phyloP scores from a whole-genome alignment of 2,113 vertebrate genomes.

The Brachirus orientalis region DNA sequence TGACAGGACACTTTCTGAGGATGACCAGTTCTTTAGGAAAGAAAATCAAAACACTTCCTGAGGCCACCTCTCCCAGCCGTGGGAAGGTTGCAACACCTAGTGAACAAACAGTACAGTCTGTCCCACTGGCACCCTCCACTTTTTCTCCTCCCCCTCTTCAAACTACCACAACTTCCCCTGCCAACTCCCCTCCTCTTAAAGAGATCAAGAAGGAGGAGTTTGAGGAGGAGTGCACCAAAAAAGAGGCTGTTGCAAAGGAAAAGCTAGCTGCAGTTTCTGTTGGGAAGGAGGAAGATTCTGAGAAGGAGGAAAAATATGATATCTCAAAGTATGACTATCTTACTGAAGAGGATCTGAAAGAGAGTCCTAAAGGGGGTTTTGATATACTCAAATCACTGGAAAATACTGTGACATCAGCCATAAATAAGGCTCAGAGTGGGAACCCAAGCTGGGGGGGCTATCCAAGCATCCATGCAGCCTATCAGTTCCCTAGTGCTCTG shows the following conservation, averaged over 20 bases:
- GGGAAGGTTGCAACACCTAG: conserved; percentile 74
- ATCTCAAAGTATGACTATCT: conserved; percentile 94
- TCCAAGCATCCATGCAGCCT: conserved; percentile 98
- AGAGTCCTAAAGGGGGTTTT: conserved; percentile 93
- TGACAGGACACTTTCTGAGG: conserved; percentile 97
- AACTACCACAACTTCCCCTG: conserved; percentile 74
- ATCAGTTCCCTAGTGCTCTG: conserved; percentile 95
- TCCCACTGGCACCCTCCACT: conserved; percentile 90
- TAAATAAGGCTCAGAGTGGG: conserved; percentile 98
- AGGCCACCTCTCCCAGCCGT: conserved; percentile 82
- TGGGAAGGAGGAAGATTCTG: conserved; percentile 77
- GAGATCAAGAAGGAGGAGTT: conserved; percentile 93
- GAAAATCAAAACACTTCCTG: conserved; percentile 89
- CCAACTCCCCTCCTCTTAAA: conserved; percentile 82
- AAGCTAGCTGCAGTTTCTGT: conserved; percentile 76
- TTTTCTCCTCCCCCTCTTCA: conserved; percentile 85
- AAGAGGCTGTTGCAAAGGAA: conserved; percentile 80
- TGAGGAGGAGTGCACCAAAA: conserved; percentile 82
- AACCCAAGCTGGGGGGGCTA: conserved; percentile 98
- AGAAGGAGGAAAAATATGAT: conserved; percentile 88
- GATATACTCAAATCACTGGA: conserved; percentile 98
- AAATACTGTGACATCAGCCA: conserved; percentile 96
- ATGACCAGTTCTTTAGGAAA: conserved; percentile 91
- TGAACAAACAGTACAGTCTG: conserved; percentile 92
- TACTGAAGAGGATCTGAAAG: conserved; percentile 96